Percentiles rank a stretch among this genome's conserved stretches.
Conservation (phyloP, 2,113 vertebrate species). For the Pipa parva region DNA sequence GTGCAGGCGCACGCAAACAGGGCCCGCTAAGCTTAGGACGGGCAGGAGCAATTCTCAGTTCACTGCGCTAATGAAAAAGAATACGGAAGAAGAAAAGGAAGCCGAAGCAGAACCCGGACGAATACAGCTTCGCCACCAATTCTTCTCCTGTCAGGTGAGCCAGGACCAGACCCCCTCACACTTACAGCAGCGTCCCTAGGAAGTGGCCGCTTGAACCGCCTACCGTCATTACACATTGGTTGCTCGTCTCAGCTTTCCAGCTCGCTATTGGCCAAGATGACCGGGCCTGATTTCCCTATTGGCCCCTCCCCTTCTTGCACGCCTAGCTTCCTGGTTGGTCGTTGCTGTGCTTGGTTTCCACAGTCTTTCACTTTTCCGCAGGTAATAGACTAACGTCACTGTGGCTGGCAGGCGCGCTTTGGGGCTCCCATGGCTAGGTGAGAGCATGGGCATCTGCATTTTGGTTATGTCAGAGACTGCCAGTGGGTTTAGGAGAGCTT, state of each 20-base stretch:
- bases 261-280: conserved; percentile 7
- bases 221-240: conserved; percentile 11
- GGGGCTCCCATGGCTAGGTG: too few species aligned
- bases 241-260: background rate
- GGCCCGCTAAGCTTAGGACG: conserved; percentile 16
- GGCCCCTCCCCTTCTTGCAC: background rate
- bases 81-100: too few species aligned
- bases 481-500: too few species aligned
- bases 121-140: background rate
- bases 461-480: too few species aligned
- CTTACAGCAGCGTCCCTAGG: conserved; percentile 35
- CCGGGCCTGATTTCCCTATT: background rate
- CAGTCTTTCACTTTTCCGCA: conserved; percentile 14
- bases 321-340: conserved; percentile 6
- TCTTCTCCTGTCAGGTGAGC: conserved; percentile 27
- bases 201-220: conserved; percentile 33
- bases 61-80: background rate
- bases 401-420: conserved; percentile 3
- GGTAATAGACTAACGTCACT: conserved; percentile 22
- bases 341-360: background rate
- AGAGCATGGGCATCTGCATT: too few species aligned
- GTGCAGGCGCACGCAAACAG: conserved; percentile 10
- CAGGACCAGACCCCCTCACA: conserved; percentile 8
- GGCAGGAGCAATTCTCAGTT: background rate
- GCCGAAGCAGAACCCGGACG: too few species aligned